Base-by-base conservation (phyloP, 2,888 invertebrate genomes). In the Thelaira solivaga region DNA sequence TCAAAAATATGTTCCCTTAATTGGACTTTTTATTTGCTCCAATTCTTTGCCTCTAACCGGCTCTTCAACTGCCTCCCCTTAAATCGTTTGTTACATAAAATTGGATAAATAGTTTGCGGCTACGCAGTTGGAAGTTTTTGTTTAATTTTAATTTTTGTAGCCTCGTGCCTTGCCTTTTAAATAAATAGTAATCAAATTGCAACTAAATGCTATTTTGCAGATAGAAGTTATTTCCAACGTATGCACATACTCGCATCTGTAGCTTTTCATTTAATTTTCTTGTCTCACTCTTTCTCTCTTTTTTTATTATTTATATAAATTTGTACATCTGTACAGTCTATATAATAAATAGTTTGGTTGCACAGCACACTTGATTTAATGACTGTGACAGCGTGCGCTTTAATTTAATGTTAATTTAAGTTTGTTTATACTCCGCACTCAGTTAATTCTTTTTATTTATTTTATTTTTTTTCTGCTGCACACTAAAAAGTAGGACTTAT, bases 361-460 rank as follows among this genome's bases (percentile, higher is more conserved):
- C 22, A 64, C 64, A 71, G 45, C 74, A 67, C 69, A 78, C 53
- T 71, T 74, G 74, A 78, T 74, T 74, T 78, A 71, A 74, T 78
- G 78, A 71, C 71, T 78, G 69, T 74, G 78, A 78, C 78, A 74
- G 78, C 69, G 78, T 78, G 78, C 78, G 78, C 78, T 78, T 78
- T 78, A 69, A 78, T 78, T 78, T 74, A 78, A 74, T 67, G 74
- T 74, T 74, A 74, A 78, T 78, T 78, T 59, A 78, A 74, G 69
- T 78, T 61, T 73, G 73, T 73, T 78, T 59, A 34, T 72, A 67
- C 53, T 71, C 67, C 59, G 26, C 61, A 43, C 53, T 65, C 49
- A 53, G 51, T 67, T 74, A 51, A 51, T 13, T 59, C 49, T 29
- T 22, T 20, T 26, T 8, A n/a, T 36, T 62, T 47, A 4, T 13